Evolutionary conservation across 2,113 vertebrate species (phyloP).

Genomic region (Piliocolobus tephrosceles): DNA sequence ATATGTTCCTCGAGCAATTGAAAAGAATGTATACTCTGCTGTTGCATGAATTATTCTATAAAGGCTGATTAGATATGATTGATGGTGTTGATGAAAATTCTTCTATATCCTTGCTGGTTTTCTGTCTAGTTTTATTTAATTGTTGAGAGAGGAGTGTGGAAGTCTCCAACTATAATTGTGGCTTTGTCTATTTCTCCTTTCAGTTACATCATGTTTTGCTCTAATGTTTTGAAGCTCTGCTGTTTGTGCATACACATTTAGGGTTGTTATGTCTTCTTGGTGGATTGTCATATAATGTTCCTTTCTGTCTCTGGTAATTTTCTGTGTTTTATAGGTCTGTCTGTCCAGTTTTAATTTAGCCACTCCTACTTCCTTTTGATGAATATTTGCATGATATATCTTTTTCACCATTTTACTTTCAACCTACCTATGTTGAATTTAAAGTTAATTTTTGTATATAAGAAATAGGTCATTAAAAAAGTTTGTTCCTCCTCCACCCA

Average conservation of each 20-base stretch:
- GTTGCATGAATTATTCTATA: neutral
- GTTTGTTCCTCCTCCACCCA: neutral
- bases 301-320: neutral
- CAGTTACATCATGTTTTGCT: neutral
- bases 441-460: neutral
- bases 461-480: neutral
- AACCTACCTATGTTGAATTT: neutral
- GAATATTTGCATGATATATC: neutral
- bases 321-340: neutral
- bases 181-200: neutral
- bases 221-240: neutral
- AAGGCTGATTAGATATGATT: neutral
- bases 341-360: neutral
- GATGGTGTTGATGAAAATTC: neutral
- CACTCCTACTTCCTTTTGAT: neutral
- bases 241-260: neutral
- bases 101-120: neutral
- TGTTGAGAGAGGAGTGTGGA: neutral
- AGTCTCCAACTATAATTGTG: neutral
- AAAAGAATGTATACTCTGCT: neutral
- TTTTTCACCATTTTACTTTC: slow-evolving; percentile 7
- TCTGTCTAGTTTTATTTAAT: neutral
- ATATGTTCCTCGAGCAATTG: neutral
- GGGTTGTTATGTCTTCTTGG: neutral
- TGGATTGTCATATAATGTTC: neutral